These are phyloP conservation scores for Galagoides demidoff DNA, from an alignment of 2,797 vertebrate genomes.

Conservation along the genomic window DNA sequence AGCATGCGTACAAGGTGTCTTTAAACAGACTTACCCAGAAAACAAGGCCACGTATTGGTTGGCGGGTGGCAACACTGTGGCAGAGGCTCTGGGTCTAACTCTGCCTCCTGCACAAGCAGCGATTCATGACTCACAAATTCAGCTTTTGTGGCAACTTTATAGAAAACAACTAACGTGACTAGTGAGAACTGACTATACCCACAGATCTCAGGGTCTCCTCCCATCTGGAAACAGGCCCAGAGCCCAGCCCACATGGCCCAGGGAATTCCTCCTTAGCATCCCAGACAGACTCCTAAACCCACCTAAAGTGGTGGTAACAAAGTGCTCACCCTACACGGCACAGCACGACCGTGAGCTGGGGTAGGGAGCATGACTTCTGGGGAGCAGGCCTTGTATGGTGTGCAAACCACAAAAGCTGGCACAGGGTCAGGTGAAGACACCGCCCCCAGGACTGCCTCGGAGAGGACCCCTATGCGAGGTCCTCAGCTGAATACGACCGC, in stretches of 20 bases:
- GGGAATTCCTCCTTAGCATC: rapidly evolving
- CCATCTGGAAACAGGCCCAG: neutral
- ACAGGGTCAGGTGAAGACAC: rapidly evolving
- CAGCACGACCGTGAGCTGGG: neutral
- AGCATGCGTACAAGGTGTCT: no score
- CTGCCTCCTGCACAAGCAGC: neutral
- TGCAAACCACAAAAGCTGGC: rapidly evolving
- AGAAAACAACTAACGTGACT: neutral
- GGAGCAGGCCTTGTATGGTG: neutral
- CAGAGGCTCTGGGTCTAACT: neutral
- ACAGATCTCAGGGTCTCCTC: no score
- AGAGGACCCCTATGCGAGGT: rapidly evolving
- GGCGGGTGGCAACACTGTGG: rapidly evolving
- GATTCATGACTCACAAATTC: no score
- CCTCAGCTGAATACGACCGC: no score
- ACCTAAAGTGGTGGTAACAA: neutral
- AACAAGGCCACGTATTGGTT: neutral
- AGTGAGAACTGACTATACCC: neutral
- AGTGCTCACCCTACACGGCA: neutral
- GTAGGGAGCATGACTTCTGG: no score
- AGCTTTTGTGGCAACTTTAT: neutral
- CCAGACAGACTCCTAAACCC: neutral
- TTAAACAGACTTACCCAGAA: neutral
- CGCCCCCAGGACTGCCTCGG: rapidly evolving
- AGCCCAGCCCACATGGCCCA: neutral